Conservation (phyloP, 2,797 vertebrate species). For the Chelonia mydas region DNA sequence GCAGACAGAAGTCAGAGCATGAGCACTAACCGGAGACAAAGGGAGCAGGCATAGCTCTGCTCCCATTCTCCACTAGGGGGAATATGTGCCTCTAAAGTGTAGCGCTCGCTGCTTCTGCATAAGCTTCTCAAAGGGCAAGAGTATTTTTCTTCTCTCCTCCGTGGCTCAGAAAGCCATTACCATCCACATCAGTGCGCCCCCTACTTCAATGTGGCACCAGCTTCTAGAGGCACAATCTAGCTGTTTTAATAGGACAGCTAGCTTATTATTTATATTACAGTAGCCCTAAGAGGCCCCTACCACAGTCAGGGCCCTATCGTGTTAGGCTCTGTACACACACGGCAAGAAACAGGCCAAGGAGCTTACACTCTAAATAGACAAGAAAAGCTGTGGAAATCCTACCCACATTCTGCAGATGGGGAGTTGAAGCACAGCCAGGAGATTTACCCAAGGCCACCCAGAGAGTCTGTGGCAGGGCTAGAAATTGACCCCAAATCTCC, state of each 20-base stretch:
- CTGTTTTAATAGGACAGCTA: background rate
- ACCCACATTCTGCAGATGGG: background rate
- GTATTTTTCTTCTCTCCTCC: background rate
- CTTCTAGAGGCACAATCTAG: background rate
- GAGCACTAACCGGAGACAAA: background rate
- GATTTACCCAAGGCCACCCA: too few species aligned
- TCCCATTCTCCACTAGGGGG: background rate
- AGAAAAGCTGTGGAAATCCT: background rate
- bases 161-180: background rate
- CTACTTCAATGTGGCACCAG: background rate
- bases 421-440: background rate
- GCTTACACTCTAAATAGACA: background rate
- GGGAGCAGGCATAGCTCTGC: background rate
- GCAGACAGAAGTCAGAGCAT: background rate
- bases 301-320: background rate
- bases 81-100: background rate
- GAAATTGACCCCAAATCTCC: background rate
- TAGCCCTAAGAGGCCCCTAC: background rate
- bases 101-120: background rate
- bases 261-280: background rate
- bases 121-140: background rate
- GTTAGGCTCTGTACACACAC: background rate
- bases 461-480: background rate
- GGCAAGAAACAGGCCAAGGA: background rate
- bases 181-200: fast-evolving